A percentile compares a stretch with the other conserved stretches of the same genome.
phyloP scores from a whole-genome alignment of 1,140 invertebrate species.

The Adoxophyes honmai region DNA sequence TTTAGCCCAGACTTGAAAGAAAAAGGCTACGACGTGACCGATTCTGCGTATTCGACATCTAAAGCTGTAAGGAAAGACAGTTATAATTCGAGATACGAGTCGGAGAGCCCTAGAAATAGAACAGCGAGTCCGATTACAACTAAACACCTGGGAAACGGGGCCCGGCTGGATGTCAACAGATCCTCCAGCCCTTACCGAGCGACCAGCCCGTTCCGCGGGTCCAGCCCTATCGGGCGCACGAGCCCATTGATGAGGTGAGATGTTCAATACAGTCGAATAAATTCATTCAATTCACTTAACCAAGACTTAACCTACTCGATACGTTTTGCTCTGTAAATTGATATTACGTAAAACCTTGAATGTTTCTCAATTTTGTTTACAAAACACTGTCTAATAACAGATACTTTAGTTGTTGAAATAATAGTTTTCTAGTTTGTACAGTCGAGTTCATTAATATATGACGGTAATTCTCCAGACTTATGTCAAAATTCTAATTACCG shows the following conservation, averaged over 20 bases:
- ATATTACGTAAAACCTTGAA: no score
- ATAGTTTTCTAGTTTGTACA: no score
- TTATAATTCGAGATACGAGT: slow-evolving; percentile 54
- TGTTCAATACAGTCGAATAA: background rate
- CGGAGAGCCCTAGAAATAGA: slow-evolving; percentile 65
- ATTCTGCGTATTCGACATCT: slow-evolving; percentile 58
- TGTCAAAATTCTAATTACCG: no score
- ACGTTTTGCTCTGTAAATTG: no score
- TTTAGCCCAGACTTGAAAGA: slow-evolving; percentile 62
- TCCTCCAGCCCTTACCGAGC: slow-evolving; percentile 62
- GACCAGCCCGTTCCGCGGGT: slow-evolving; percentile 58
- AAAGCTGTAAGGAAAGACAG: slow-evolving; percentile 58
- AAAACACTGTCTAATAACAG: no score
- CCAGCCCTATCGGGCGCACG: slow-evolving; percentile 61
- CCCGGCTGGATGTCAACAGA: slow-evolving; percentile 60
- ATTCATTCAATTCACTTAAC: no score
- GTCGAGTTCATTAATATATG: no score
- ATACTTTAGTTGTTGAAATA: no score
- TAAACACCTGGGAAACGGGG: slow-evolving; percentile 67
- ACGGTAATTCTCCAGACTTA: no score
- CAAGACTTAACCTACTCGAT: no score
- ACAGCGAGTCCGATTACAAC: slow-evolving; percentile 73
- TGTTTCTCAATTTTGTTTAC: no score
- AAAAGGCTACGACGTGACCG: slow-evolving; percentile 64
- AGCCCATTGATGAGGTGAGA: slow-evolving; percentile 65